Evolutionary conservation across 1,140 invertebrate genomes (phyloP), one percentile per base, ranked within the genome.

Genomic region (Pectinophora gossypiella): DNA sequence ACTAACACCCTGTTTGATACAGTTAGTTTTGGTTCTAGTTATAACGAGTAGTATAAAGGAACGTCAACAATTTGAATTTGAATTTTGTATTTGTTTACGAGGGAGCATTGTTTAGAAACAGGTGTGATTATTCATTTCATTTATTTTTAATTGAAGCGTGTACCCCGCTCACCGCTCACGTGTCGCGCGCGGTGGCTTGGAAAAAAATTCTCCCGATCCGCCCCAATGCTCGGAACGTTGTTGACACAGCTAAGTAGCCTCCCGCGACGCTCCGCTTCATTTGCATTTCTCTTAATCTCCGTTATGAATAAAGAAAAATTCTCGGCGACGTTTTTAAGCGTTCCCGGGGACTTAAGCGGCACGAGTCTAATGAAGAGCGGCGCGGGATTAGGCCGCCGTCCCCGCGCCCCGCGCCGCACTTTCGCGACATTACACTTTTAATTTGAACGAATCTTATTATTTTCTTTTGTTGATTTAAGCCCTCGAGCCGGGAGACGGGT

Each of bases 401-500:
- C 27, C 65, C 54, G 58, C 58, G 66, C 53, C 69, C 60, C 64
- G 53, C 68, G 58, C 68, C 74, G 68, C 68, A 77, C 75, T 83
- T 76, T 80, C 76, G 68, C 79, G 87, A 91, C 89, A 90, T 91
- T 90, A 90, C 89, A 90, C 90, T 91, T 91, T 91, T 91, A 91
- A 91, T 91, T 91, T 90, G 88, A 90, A 89, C 78, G 89, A 90
- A 89, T 85, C 89, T 90, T 90, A 89, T 90, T 90, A 89, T 89
- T 89, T 87, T 90, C 89, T 89, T 87, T 88, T 91, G 89, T 91
- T 91, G 90, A 90, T 91, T 89, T 90, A 90, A 88, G 89, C 88
- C 85, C 87, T 84, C 71, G 63, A 73, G 79, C 68, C 79, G 76
- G 71, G 76, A 85, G 84, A 84, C 77, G 80, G 76, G 78, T 76